Evolutionary conservation across 2,888 invertebrate genomes (phyloP).

Genomic region (Drosophila nigricruria): DNA sequence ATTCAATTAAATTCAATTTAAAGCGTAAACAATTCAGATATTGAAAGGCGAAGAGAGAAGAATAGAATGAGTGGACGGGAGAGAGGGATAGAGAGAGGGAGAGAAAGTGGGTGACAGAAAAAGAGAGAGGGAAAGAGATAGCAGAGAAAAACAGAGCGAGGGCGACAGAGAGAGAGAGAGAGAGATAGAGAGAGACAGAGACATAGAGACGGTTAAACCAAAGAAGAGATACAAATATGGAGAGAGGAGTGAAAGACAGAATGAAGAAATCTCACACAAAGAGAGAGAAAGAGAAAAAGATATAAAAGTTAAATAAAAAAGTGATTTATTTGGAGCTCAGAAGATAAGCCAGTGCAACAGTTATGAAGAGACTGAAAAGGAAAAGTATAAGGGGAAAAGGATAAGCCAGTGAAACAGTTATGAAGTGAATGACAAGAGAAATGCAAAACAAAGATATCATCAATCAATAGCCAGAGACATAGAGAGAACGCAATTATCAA

Average conservation of each 20-base stretch:
- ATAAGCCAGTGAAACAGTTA: not conserved
- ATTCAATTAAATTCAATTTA: not conserved
- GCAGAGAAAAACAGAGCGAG: not conserved
- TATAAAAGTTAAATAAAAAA: no score
- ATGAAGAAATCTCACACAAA: no score
- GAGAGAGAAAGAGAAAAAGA: not conserved
- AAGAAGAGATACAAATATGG: not conserved
- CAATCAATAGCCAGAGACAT: not conserved
- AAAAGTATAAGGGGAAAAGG: not conserved
- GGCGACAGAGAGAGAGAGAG: not conserved
- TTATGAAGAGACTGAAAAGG: no score
- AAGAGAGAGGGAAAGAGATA: not conserved
- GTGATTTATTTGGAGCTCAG: no score
- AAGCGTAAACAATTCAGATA: not conserved
- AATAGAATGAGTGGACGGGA: not conserved
- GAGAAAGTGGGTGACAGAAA: not conserved
- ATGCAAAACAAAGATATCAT: not conserved
- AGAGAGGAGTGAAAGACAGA: not conserved
- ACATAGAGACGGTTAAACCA: no score
- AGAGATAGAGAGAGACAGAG: not conserved
- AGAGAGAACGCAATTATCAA: not conserved
- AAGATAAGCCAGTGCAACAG: no score
- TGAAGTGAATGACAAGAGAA: not conserved
- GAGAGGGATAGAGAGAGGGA: not conserved
- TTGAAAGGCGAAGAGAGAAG: not conserved